Evolutionary conservation across 2,888 invertebrate species (phyloP), one percentile per base, ranked within the genome.

Genomic region (Toxonevra muliebris): DNA sequence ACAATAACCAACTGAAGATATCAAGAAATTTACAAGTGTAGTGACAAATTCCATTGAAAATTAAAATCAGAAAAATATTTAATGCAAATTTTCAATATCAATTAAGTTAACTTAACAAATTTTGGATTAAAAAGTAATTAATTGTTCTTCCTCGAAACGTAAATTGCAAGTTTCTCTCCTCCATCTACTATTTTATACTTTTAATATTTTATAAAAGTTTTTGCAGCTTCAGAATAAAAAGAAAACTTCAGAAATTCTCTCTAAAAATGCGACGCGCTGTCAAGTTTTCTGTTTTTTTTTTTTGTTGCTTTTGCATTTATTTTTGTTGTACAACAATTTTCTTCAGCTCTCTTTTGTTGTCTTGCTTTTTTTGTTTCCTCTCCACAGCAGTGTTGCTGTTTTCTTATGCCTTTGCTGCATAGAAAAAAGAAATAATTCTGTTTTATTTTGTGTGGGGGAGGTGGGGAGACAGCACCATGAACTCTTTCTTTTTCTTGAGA

Each of bases 261-360:
- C 30, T 30, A 30, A 63, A 65, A 71, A 65, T 66, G 66, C 66
- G 71, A 70, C 73, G 69, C 71, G 66, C 71, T 69, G 61, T 69
- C 66, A 60, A 71, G 72, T 71, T 70, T 59, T 60, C 53, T 45
- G 40, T 53, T 64, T 42, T 40, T 58, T 48, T 72, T 61, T 60
- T 30, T 45, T 58, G 63, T 13, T 42, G 57, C 30, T 59, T 63
- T 61, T 55, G 41, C 52, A 45, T 57, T 15, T 59, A 68, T 58
- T 70, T 73, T 63, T 68, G 66, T 73, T 65, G 70, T 69, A 72
- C 69, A 70, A 73, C 62, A 72, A 72, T 73, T 73, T 71, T 73
- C 57, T 62, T 54, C 20, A 41, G 19, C 62, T 43, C 40, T 19
- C 17, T 61, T 66, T 48, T 5, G 9, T 54, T 59, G 12, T 53